Conservation (phyloP, 2,113 vertebrate species). For the Labrus mixtus region DNA sequence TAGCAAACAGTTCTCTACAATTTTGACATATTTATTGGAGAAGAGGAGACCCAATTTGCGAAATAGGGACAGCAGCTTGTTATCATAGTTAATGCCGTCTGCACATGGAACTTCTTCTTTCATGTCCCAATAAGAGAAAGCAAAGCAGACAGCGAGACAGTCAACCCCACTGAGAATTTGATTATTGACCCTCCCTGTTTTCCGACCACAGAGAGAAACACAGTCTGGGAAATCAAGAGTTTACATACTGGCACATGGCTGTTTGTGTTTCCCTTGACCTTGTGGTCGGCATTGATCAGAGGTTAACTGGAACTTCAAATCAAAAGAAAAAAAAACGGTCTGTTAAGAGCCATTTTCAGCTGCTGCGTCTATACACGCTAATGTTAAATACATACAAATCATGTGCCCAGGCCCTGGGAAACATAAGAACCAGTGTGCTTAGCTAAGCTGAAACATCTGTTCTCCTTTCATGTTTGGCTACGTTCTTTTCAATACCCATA, state of each 20-base stretch:
- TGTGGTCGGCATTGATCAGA: slow-evolving; percentile 27
- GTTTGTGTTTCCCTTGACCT: slow-evolving; percentile 44
- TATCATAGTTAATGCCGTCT: slow-evolving; percentile 16
- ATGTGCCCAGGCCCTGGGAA: background rate
- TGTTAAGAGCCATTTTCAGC: slow-evolving; percentile 24
- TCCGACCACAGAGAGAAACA: background rate
- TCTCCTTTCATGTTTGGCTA: slow-evolving; percentile 13
- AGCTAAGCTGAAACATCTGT: slow-evolving; percentile 7
- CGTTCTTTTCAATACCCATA: background rate
- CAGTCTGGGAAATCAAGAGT: slow-evolving; percentile 16
- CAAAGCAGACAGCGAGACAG: background rate
- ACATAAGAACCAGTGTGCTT: slow-evolving; percentile 8
- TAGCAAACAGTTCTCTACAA: background rate
- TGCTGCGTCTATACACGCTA: slow-evolving; percentile 36
- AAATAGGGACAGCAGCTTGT: background rate
- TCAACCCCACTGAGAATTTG: background rate
- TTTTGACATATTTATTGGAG: slow-evolving; percentile 1
- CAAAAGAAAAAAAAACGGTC: slow-evolving; percentile 16
- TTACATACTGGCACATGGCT: slow-evolving; percentile 38
- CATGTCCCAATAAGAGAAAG: background rate
- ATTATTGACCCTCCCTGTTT: slow-evolving; percentile 5
- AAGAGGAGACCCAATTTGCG: slow-evolving; percentile 21
- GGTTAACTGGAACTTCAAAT: slow-evolving; percentile 28
- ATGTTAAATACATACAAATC: background rate
- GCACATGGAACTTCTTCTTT: background rate